Percentiles rank a stretch among this genome's conserved stretches.
Conservation (phyloP, 2,888 invertebrate species). For the Timema cristinae region DNA sequence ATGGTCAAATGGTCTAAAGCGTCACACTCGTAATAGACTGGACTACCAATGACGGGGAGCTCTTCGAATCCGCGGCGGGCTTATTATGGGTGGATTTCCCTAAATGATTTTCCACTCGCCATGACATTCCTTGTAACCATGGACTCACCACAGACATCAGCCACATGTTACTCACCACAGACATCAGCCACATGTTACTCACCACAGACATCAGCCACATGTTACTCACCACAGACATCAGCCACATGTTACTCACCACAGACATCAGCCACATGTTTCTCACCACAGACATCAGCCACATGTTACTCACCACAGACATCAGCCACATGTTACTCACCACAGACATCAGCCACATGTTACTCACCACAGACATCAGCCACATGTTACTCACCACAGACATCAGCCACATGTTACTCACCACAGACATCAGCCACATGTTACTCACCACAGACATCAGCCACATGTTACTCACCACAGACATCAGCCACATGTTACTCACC, state of each 20-base stretch:
- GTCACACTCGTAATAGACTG: not conserved
- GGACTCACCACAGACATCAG: too few species aligned
- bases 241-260: not conserved
- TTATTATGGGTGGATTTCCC: not conserved
- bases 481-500: not conserved
- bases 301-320: not conserved
- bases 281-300: not conserved
- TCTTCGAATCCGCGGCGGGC: not conserved
- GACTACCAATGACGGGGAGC: not conserved
- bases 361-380: too few species aligned
- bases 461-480: not conserved
- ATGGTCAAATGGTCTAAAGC: too few species aligned
- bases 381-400: not conserved
- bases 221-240: too few species aligned
- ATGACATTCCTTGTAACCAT: too few species aligned
- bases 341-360: too few species aligned
- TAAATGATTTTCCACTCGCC: too few species aligned
- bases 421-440: not conserved
- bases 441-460: not conserved
- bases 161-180: too few species aligned
- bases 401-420: not conserved
- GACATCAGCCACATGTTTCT: not conserved
- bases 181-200: too few species aligned
- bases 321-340: too few species aligned
- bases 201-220: too few species aligned